phyloP scores from a whole-genome alignment of 2,888 invertebrate species.

The Parasteatoda lunata region DNA sequence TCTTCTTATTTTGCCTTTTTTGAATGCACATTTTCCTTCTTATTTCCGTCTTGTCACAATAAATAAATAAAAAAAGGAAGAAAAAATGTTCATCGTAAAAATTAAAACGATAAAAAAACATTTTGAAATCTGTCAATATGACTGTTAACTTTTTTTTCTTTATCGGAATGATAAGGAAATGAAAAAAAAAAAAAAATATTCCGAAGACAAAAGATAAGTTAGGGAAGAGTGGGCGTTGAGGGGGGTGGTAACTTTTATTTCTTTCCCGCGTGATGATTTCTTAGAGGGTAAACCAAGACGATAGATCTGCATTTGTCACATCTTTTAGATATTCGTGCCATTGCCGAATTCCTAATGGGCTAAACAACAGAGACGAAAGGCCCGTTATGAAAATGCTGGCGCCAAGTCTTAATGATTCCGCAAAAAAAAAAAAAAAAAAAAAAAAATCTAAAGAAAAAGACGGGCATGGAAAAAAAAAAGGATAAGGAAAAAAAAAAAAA shows the following conservation, averaged over 20 bases:
- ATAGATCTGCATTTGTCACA: constrained; percentile 67
- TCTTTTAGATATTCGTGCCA: constrained; percentile 34
- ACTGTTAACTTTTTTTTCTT: neutral
- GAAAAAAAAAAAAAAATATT: constrained; percentile 23
- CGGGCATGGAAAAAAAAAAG: constrained; percentile 6
- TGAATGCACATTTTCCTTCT: constrained; percentile 11
- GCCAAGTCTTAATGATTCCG: constrained; percentile 66
- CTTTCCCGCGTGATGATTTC: constrained; percentile 54
- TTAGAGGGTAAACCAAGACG: constrained; percentile 63
- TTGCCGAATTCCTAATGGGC: constrained; percentile 65
- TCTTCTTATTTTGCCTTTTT: too few relatives aligned
- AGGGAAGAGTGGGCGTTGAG: constrained; percentile 9
- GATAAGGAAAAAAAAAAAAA: constrained; percentile 27
- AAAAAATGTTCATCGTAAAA: neutral
- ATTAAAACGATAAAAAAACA: too few relatives aligned
- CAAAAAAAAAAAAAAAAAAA: constrained; percentile 10
- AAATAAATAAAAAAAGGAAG: constrained; percentile 57
- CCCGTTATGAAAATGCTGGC: constrained; percentile 60
- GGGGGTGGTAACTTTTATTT: constrained; percentile 15
- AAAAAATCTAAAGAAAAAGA: constrained; percentile 14
- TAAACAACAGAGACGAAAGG: constrained; percentile 60
- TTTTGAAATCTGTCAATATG: constrained; percentile 52
- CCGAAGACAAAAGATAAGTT: constrained; percentile 4
- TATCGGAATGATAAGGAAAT: neutral
- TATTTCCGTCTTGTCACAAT: constrained; percentile 10